Percentiles rank a stretch among this genome's conserved stretches.
These are phyloP conservation scores for Mellilla xanthometata DNA, from an alignment of 2,888 invertebrate species.

Conservation along the genomic window DNA sequence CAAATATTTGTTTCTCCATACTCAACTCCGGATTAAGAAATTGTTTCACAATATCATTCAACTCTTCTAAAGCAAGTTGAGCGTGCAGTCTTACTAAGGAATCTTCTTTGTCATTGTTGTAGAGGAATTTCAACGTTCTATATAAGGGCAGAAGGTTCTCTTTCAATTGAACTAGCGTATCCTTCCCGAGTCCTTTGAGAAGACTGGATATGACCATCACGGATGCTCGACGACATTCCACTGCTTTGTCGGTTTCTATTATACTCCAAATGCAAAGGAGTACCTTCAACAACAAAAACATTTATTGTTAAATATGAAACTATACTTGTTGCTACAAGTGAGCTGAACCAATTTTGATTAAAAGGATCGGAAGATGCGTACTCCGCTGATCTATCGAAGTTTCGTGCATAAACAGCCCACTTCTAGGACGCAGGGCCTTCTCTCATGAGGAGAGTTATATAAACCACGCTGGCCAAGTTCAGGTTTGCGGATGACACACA, in stretches of 20 bases:
- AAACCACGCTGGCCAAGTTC: no score
- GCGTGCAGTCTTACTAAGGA: conserved; percentile 87
- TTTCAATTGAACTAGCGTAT: conserved; percentile 85
- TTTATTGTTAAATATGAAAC: no score
- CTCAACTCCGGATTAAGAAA: conserved; percentile 82
- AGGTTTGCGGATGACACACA: no score
- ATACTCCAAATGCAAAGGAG: conserved; percentile 86
- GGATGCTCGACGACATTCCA: conserved; percentile 90
- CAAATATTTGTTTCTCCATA: conserved; percentile 82
- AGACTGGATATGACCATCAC: conserved; percentile 89
- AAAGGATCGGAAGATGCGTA: no score
- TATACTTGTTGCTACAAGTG: no score
- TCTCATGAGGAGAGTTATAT: no score
- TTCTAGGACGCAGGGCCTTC: no score
- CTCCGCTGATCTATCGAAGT: no score
- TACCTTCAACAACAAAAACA: conserved; percentile 81
- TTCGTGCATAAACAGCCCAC: no score
- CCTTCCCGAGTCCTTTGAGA: conserved; percentile 88
- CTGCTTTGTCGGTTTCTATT: conserved; percentile 86
- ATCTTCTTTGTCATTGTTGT: conserved; percentile 85
- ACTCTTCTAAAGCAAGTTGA: conserved; percentile 89
- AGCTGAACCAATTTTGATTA: no score
- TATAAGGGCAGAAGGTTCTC: conserved; percentile 87
- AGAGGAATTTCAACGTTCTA: conserved; percentile 85
- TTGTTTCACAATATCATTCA: conserved; percentile 85